phyloP scores from a whole-genome alignment of 2,888 invertebrate genomes.

The Volucella zonaria region DNA sequence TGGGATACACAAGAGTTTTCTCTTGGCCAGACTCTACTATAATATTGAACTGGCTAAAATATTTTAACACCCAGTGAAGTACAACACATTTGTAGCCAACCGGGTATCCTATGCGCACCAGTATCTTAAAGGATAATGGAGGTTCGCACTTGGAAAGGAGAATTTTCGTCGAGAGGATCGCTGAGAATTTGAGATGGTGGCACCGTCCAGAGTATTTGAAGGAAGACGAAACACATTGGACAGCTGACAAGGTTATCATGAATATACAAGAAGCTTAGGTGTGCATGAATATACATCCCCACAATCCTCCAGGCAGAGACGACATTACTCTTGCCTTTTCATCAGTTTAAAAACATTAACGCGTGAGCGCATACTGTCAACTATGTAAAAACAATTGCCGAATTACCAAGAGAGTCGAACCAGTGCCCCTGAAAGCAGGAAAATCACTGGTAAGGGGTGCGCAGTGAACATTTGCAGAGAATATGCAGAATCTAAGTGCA shows the following conservation, averaged over 20 bases:
- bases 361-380: slow-evolving; percentile 6
- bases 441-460: slow-evolving; percentile 6
- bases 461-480: slow-evolving; percentile 1
- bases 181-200: slow-evolving; percentile 23
- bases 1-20: slow-evolving; percentile 15
- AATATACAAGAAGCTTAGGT: slow-evolving; percentile 9
- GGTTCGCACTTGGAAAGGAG: slow-evolving; percentile 32
- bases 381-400: slow-evolving; percentile 2
- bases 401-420: slow-evolving; percentile 23
- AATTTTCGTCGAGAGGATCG: slow-evolving; percentile 34
- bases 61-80: slow-evolving; percentile 38
- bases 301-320: background rate
- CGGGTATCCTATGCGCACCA: slow-evolving; percentile 46
- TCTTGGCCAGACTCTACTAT: slow-evolving; percentile 21
- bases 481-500: slow-evolving; percentile 1
- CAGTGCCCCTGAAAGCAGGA: slow-evolving; percentile 23
- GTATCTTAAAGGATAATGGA: slow-evolving; percentile 32
- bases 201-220: slow-evolving; percentile 22
- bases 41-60: slow-evolving; percentile 24
- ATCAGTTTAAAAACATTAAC: slow-evolving; percentile 6
- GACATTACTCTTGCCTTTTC: slow-evolving; percentile 1
- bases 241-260: slow-evolving; percentile 8
- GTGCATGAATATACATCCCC: background rate
- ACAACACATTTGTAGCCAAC: slow-evolving; percentile 32
- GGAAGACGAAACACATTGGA: slow-evolving; percentile 14